These are phyloP conservation scores for Heliothis peltigera DNA, from an alignment of 2,888 invertebrate species.

Conservation along the genomic window DNA sequence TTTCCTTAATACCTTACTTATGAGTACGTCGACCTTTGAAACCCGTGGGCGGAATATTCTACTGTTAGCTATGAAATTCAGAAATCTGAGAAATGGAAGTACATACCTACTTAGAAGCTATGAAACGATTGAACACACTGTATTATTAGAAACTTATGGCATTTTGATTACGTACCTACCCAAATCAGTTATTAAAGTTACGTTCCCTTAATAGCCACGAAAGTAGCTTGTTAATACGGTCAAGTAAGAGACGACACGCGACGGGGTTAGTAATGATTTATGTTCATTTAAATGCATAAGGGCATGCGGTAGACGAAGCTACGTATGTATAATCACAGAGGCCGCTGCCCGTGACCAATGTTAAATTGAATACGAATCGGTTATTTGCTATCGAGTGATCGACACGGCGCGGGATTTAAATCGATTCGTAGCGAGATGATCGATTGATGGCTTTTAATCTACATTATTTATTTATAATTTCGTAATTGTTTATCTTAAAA, in stretches of 20 bases:
- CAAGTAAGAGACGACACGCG: slow-evolving; percentile 51
- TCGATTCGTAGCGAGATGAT: slow-evolving; percentile 79
- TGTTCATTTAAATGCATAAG: slow-evolving; percentile 79
- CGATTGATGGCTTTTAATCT: slow-evolving; percentile 63
- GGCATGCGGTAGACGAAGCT: slow-evolving; percentile 63
- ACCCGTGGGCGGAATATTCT: slow-evolving; percentile 70
- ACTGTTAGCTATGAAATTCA: slow-evolving; percentile 44
- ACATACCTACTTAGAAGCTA: neutral
- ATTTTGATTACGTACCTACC: slow-evolving; percentile 11
- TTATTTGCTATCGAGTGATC: slow-evolving; percentile 78
- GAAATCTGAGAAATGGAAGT: slow-evolving; percentile 21
- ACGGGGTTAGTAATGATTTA: slow-evolving; percentile 73
- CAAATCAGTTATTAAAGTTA: slow-evolving; percentile 20
- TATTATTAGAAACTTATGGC: neutral
- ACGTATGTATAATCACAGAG: slow-evolving; percentile 73
- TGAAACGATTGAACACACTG: neutral
- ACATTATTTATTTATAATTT: slow-evolving; percentile 50
- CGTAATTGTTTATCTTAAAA: slow-evolving; percentile 28
- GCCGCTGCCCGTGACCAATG: slow-evolving; percentile 79
- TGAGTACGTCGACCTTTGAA: slow-evolving; percentile 76
- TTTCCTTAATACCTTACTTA: slow-evolving; percentile 72
- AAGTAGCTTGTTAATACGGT: slow-evolving; percentile 46
- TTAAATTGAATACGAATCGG: slow-evolving; percentile 81
- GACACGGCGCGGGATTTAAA: slow-evolving; percentile 70
- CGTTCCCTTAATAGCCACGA: slow-evolving; percentile 37